A percentile compares a stretch with the other conserved stretches of the same genome.
Conservation (phyloP, 2,797 vertebrate species). For the Smutsia temminckii region DNA sequence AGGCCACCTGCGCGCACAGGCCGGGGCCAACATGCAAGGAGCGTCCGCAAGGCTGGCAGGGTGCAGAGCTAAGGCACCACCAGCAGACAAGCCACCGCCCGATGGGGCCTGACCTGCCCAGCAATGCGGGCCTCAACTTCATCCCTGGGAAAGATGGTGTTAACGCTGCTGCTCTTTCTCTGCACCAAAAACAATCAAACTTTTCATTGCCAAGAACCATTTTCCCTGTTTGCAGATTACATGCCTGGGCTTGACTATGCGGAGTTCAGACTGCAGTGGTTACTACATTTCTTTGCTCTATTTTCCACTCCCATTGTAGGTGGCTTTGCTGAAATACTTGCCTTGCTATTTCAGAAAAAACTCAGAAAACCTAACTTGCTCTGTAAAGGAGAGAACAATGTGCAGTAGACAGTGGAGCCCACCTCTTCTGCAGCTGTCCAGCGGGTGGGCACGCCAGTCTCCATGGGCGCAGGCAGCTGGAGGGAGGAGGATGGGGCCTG, state of each 20-base stretch:
- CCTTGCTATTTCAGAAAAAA: neutral
- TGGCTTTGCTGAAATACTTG: neutral
- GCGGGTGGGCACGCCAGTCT: no score
- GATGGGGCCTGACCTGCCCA: no score
- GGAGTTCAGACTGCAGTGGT: neutral
- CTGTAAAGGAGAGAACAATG: neutral
- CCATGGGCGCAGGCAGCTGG: no score
- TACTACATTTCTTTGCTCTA: neutral
- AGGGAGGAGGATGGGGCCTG: no score
- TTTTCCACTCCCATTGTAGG: neutral
- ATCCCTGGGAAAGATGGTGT: rapidly evolving
- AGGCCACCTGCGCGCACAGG: neutral
- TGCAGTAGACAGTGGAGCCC: neutral
- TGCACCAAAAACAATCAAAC: no score
- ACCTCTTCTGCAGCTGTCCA: no score
- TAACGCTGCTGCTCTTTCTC: neutral
- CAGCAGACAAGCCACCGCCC: no score
- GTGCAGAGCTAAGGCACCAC: neutral
- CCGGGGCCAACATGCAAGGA: rapidly evolving
- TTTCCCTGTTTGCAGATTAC: neutral
- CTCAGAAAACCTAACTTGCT: rapidly evolving
- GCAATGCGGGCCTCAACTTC: rapidly evolving
- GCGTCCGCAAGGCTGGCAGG: rapidly evolving
- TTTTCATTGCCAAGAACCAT: neutral
- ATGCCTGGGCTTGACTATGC: neutral